A percentile compares a stretch with the other conserved stretches of the same genome.
phyloP scores from a whole-genome alignment of 2,113 vertebrate species.

The Barnardius zonarius region DNA sequence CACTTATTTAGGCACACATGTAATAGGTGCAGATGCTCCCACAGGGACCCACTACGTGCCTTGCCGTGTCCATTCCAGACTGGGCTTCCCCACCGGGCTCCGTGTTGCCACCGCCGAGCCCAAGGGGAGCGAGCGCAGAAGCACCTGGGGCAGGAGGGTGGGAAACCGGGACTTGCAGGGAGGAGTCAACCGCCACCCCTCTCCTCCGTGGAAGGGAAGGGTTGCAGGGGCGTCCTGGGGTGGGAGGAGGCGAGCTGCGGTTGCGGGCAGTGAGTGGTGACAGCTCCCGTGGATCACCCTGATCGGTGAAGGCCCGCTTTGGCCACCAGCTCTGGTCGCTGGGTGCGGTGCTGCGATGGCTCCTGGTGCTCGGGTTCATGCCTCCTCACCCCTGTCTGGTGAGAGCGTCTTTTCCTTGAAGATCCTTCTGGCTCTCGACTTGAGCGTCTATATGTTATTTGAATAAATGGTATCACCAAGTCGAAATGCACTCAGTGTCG shows the following conservation, averaged over 20 bases:
- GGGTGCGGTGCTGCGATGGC: background rate
- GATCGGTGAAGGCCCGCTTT: too few relatives aligned
- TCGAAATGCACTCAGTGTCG: rapidly evolving
- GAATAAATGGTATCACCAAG: background rate
- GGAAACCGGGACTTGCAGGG: background rate
- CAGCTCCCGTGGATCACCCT: background rate
- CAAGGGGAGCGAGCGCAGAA: rapidly evolving
- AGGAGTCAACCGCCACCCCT: background rate
- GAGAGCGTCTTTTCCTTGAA: background rate
- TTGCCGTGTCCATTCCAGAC: too few relatives aligned
- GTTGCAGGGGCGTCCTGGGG: too few relatives aligned
- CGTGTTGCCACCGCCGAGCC: too few relatives aligned
- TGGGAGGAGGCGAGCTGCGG: rapidly evolving
- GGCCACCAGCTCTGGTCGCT: background rate
- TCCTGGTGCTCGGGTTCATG: rapidly evolving
- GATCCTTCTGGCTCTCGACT: background rate
- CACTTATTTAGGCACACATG: too few relatives aligned
- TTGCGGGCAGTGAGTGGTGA: background rate
- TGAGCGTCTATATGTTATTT: rapidly evolving
- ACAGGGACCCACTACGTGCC: background rate
- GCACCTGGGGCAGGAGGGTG: background rate
- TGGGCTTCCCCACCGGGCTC: background rate
- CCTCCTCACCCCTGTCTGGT: background rate
- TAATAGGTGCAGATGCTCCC: too few relatives aligned
- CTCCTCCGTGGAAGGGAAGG: too few relatives aligned